phyloP scores from a whole-genome alignment of 2,888 invertebrate species.

The Tillus elongatus region DNA sequence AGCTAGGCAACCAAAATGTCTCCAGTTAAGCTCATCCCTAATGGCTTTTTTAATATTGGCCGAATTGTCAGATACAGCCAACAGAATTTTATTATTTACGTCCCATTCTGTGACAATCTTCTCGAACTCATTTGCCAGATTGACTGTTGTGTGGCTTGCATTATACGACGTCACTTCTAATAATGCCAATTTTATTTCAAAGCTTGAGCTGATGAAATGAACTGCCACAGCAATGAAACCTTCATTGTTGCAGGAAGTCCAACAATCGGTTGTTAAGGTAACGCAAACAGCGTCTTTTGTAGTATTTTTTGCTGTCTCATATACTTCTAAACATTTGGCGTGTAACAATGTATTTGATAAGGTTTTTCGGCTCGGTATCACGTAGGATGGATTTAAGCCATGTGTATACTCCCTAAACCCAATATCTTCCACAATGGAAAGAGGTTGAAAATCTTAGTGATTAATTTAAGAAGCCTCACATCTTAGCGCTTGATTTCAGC shows the following conservation, averaged over 20 bases:
- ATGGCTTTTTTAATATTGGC: constrained; percentile 24
- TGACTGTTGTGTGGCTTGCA: constrained; percentile 23
- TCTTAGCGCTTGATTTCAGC: constrained; percentile 5
- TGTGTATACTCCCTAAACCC: constrained; percentile 18
- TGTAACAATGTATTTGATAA: constrained; percentile 18
- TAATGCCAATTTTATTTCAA: constrained; percentile 22
- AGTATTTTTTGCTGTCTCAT: constrained; percentile 12
- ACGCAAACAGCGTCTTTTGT: constrained; percentile 17
- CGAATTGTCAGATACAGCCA: constrained; percentile 27
- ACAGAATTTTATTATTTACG: constrained; percentile 23
- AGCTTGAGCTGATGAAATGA: constrained; percentile 25
- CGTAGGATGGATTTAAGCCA: constrained; percentile 20
- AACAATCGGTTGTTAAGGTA: constrained; percentile 29
- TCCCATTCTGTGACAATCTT: constrained; percentile 22
- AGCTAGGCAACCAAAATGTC: constrained; percentile 24
- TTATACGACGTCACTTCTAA: constrained; percentile 20
- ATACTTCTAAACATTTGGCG: constrained; percentile 13
- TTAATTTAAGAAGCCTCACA: constrained; percentile 14
- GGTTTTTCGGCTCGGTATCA: constrained; percentile 19
- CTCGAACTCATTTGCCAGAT: constrained; percentile 22
- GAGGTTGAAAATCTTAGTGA: constrained; percentile 21
- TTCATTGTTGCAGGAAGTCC: constrained; percentile 28
- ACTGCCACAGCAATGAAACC: constrained; percentile 26
- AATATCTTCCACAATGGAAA: constrained; percentile 20
- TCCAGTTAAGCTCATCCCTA: constrained; percentile 15